A percentile compares a stretch with the other conserved stretches of the same genome.
Evolutionary conservation across 2,888 invertebrate species (phyloP).

Genomic region (Amphipoea lucens): DNA sequence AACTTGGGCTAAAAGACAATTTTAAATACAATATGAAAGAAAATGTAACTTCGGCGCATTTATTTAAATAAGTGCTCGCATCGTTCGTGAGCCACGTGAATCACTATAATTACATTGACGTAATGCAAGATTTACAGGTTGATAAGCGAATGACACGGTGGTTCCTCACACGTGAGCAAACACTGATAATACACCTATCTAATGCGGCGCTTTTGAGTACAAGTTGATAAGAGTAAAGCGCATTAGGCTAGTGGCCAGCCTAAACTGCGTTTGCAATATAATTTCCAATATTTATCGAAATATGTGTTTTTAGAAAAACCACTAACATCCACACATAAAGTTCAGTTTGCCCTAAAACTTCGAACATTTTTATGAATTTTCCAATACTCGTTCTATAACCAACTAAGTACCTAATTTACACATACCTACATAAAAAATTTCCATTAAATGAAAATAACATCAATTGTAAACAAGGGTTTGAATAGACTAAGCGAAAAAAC

Average conservation of each 20-base stretch:
- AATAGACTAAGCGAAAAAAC: not conserved
- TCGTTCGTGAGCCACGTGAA: slow-evolving; percentile 10
- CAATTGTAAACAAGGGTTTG: not conserved
- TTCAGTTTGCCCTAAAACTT: no score
- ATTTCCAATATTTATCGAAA: not conserved
- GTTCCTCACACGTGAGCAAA: slow-evolving; percentile 41
- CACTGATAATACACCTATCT: slow-evolving; percentile 8
- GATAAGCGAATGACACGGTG: slow-evolving; percentile 46
- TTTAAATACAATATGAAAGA: not conserved
- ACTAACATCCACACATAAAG: not conserved
- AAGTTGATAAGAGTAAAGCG: slow-evolving; percentile 16
- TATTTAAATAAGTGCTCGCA: not conserved
- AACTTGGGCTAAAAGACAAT: not conserved
- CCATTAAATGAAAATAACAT: not conserved
- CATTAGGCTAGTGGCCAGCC: not conserved
- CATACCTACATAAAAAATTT: not conserved
- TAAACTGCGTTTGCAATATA: not conserved
- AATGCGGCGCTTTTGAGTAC: slow-evolving; percentile 5
- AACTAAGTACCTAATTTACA: not conserved
- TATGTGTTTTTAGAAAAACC: not conserved
- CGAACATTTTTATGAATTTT: not conserved
- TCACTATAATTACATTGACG: slow-evolving; percentile 26
- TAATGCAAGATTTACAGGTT: slow-evolving; percentile 43
- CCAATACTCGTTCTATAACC: not conserved
- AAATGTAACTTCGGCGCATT: not conserved